These are phyloP conservation scores for Eubucco bourcierii DNA, from an alignment of 2,113 vertebrate species.

Conservation along the genomic window DNA sequence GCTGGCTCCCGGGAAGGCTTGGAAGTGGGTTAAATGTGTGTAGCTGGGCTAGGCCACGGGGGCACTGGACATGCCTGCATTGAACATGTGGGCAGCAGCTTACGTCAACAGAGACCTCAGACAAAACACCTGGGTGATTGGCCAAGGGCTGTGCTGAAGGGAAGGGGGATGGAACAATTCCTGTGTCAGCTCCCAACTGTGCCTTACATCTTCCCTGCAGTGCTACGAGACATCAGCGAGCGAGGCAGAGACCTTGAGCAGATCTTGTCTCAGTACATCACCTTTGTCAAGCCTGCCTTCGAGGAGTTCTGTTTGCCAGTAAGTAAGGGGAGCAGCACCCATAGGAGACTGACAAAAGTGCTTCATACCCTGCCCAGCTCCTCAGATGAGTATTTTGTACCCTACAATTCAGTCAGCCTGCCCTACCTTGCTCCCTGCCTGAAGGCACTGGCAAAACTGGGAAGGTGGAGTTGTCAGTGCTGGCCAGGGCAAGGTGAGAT, in stretches of 20 bases:
- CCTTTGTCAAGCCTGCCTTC: constrained; percentile 96
- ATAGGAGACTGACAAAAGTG: rapidly evolving
- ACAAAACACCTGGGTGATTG: rapidly evolving
- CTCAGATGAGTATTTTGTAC: not conserved
- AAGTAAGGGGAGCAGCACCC: constrained; percentile 59
- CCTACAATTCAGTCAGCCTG: not conserved
- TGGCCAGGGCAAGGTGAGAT: not conserved
- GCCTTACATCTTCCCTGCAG: constrained; percentile 64
- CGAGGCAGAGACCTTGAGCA: constrained; percentile 92
- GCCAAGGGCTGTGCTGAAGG: not conserved
- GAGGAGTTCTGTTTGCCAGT: constrained; percentile 98
- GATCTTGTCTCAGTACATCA: constrained; percentile 93
- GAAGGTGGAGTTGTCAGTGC: not conserved
- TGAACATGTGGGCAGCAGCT: not conserved
- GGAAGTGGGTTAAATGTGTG: not conserved
- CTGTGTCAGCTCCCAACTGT: not conserved
- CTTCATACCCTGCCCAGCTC: not conserved
- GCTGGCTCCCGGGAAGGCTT: not conserved
- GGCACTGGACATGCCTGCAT: not conserved
- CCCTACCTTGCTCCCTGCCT: not conserved
- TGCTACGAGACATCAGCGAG: constrained; percentile 92
- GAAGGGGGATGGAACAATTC: not conserved
- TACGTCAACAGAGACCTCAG: not conserved
- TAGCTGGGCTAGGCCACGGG: not conserved
- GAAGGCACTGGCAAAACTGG: not conserved